These are phyloP conservation scores for Enoplolaimus lenunculus DNA, from an alignment of 2,888 invertebrate genomes.

Conservation along the genomic window DNA sequence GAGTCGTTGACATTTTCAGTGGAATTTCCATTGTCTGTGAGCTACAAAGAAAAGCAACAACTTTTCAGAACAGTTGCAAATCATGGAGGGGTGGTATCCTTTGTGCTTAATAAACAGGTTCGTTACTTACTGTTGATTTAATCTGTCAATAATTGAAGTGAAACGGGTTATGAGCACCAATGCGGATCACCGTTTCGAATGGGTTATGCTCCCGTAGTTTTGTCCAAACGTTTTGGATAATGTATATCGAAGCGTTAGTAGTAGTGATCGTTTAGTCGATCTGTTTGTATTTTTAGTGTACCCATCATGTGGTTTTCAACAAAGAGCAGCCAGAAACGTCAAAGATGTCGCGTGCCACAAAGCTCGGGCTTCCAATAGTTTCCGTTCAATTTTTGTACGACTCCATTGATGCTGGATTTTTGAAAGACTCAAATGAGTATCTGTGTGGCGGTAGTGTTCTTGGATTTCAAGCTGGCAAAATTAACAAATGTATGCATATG, in stretches of 20 bases:
- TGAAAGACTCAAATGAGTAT: background rate
- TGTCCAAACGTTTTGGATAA: too few species aligned
- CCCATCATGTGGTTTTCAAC: background rate
- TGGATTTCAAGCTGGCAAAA: background rate
- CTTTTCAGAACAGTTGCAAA: background rate
- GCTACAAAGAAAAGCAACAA: background rate
- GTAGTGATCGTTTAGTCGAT: background rate
- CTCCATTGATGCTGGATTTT: background rate
- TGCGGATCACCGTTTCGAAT: too few species aligned
- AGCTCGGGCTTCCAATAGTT: background rate
- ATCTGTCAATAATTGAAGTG: too few species aligned
- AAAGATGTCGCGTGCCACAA: background rate
- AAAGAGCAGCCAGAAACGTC: background rate
- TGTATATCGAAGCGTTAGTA: too few species aligned
- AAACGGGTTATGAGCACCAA: too few species aligned
- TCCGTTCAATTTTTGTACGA: background rate
- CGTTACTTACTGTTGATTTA: background rate
- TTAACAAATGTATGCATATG: too few species aligned
- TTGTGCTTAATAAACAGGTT: background rate
- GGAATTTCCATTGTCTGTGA: background rate
- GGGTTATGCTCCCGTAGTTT: too few species aligned
- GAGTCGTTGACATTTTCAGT: background rate
- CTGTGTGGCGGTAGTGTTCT: background rate
- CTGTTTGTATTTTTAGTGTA: background rate
- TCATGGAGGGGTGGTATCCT: background rate